A percentile compares a stretch with the other conserved stretches of the same genome.
These are phyloP conservation scores for Brachylomia viminalis DNA, from an alignment of 2,888 invertebrate species.

Conservation along the genomic window DNA sequence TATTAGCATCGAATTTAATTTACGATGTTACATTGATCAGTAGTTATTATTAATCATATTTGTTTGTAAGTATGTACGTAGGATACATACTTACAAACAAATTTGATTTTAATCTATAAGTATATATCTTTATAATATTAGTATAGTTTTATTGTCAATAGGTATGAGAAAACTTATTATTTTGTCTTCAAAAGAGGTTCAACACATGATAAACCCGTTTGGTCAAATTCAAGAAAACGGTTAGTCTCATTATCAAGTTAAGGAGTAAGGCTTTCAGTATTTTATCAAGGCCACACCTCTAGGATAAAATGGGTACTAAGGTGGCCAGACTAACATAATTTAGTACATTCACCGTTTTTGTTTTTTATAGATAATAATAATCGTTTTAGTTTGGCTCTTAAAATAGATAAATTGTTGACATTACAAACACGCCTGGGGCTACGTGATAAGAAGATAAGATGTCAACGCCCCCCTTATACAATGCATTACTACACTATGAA, in stretches of 20 bases:
- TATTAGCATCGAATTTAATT: neutral
- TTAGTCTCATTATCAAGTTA: neutral
- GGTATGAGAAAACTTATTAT: neutral
- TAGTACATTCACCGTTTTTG: neutral
- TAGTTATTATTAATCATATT: neutral
- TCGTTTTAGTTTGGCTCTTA: constrained; percentile 3
- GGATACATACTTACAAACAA: too few relatives aligned
- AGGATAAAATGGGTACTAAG: too few relatives aligned
- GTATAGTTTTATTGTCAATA: neutral
- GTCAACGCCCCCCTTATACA: constrained; percentile 47
- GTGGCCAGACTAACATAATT: neutral
- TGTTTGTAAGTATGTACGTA: too few relatives aligned
- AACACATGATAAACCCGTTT: neutral
- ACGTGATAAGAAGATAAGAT: constrained; percentile 50
- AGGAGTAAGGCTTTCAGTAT: neutral
- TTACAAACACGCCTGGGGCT: constrained; percentile 24
- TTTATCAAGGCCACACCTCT: too few relatives aligned
- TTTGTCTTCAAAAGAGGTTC: neutral
- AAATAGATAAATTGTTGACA: constrained; percentile 55
- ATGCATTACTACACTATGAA: neutral
- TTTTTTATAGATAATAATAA: neutral
- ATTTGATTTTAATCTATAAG: too few relatives aligned
- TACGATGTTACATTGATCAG: neutral
- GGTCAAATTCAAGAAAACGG: neutral
- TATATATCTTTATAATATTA: too few relatives aligned